Percentiles rank a stretch among this genome's conserved stretches.
Conservation (phyloP, 2,888 invertebrate genomes). For the Aleiodes testaceus region DNA sequence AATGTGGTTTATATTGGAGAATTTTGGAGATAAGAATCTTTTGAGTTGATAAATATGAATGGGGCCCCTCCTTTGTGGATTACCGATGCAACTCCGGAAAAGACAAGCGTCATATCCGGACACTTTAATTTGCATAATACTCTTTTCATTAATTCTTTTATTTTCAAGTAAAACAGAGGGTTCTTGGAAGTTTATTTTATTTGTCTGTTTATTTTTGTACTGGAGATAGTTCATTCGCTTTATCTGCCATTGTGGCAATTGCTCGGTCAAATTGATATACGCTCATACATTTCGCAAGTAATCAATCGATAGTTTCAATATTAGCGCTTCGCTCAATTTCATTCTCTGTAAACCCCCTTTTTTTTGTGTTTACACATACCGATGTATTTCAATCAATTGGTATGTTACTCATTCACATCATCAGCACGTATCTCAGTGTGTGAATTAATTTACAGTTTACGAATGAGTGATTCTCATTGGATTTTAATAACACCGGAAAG, state of each 20-base stretch:
- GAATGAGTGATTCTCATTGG: neutral
- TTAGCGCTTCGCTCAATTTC: constrained; percentile 35
- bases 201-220: constrained; percentile 17
- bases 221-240: constrained; percentile 14
- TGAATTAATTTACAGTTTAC: constrained; percentile 7
- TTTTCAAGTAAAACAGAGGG: neutral
- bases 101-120: constrained; percentile 60
- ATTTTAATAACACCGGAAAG: neutral
- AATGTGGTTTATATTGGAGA: constrained; percentile 6
- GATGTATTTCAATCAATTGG: constrained; percentile 15
- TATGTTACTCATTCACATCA: neutral
- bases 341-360: constrained; percentile 17
- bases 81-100: constrained; percentile 56
- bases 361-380: neutral
- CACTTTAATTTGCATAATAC: constrained; percentile 58
- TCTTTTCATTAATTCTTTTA: constrained; percentile 10
- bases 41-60: constrained; percentile 38
- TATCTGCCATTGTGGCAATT: constrained; percentile 18
- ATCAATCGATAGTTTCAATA: constrained; percentile 46
- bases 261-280: neutral
- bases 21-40: constrained; percentile 34
- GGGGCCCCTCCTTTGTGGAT: constrained; percentile 55
- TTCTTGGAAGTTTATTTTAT: neutral
- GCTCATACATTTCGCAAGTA: constrained; percentile 27
- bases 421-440: constrained; percentile 3